Evolutionary conservation across 1,140 invertebrate species (phyloP), one percentile per base, ranked within the genome.

Genomic region (Psix sp.): DNA sequence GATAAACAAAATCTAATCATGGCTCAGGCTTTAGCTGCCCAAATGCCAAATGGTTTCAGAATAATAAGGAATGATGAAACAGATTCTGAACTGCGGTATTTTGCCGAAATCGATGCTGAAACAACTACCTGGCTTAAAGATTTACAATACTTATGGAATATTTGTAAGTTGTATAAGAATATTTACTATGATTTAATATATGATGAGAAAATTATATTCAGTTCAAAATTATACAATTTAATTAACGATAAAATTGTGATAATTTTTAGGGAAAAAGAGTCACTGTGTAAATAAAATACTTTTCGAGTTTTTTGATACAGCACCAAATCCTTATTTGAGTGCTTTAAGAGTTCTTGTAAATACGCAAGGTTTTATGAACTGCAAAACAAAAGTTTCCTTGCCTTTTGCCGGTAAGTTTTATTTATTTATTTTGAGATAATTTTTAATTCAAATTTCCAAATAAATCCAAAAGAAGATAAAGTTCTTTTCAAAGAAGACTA

Each of bases 331-430:
- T 0, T 88, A 90, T 75, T 81, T 89, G 9, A 83, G 88, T 60
- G 85, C 86, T 10, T 56, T 91, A 0, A 82, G 87, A 62, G 77
- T 92, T 35, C 80, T 91, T 40, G 89, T 89, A 35, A 91, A 91
- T 67, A 88, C 86, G 21, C 77, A 84, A n/a, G 90, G 91, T 70
- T 89, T 89, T 76, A 84, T 88, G 48, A 83, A 87, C 63, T 77
- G 88, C 2, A 91, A 90, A 79, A 82, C 77, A n/a, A 90, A 87
- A 39, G 66, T 71, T 54, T 90, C 89, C 18, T 78, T 92, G 31
- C 82, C 90, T 5, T 81, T 83, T 49, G 86, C 88, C 82, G 81
- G 87, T 88, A 79, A 21, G 40, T 31, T 29, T 2, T 1, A 29
- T 3, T 29, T 29, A n/a, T 29, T 29, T 3, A 29, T 7, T 29